Evolutionary conservation across 2,888 invertebrate species (phyloP), one percentile per base, ranked within the genome.

Genomic region (Agriopis marginaria): DNA sequence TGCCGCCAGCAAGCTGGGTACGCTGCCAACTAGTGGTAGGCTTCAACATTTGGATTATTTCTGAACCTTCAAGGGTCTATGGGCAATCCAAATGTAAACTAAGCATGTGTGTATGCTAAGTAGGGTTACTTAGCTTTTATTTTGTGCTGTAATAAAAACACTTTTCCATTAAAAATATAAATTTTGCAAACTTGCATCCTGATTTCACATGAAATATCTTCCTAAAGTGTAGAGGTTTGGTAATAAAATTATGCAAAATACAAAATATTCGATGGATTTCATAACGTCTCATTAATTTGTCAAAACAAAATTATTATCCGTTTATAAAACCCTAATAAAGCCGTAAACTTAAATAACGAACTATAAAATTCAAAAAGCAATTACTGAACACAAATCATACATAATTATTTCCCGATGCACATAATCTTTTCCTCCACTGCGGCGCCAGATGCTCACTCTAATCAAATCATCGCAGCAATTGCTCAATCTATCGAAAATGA

Each of bases 401-500:
- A 17, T 42, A 49, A 49, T 44, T 39, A 23, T 55, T 32, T 45
- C 23, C 23, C 32, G 23, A 47, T 32, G 45, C 45, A 47, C 40
- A 55, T 44, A 63, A 54, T 63, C 47, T 55, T 55, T 63, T 47
- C 63, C 54, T 63, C n/a, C 3, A 5, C 63, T 7, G n/a, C 10
- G 45, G 5, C 14, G 50, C 45, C 17, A 32, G 32, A 32, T 32
- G 32, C 32, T 32, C 32, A 32, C 45, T 55, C 40, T 51, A 14
- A 8, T 65, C n/a, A 51, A 65, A 32, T 58, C 12, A 50, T 53
- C 23, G 9, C 8, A 12, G n/a, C 63, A 14, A 64, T 65, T 65
- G 51, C 65, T 65, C 58, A 65, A 65, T 58, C 47, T 50, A 7
- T 40, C 39, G 8, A 49, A 55, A n/a, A 56, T 56, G 49, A 50